Evolutionary conservation across 2,113 vertebrate genomes (phyloP), one percentile per base, ranked within the genome.

Genomic region (Mastomys coucha): DNA sequence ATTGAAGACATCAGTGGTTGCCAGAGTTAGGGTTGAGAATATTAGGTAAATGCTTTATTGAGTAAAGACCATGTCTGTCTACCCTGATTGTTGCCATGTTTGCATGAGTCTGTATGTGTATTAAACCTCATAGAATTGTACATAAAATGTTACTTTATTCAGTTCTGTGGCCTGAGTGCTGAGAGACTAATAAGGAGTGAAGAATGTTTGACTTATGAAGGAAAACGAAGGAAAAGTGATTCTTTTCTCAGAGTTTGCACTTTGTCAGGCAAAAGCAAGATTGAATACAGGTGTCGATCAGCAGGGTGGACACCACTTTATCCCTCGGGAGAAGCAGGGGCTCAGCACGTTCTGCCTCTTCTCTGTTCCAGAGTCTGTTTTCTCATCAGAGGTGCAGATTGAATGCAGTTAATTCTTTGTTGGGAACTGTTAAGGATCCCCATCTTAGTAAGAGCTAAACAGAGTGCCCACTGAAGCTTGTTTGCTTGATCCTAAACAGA

Each of bases 141-240:
- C 3, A 22, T 88, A 65, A 76, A 93, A 93, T 56, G 31, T n/a
- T 60, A 28, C 9, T 96, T 75, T 96, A 42, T 86, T 94, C 84
- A 14, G 14, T 91, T 92, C 76, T 86, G 0, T 8, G 58, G 67
- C 7, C 13, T 14, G 5, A 1, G 5, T 84, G n/a, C 69, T 39
- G 36, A 1, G n/a, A 42, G 20, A 69, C 70, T 33, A 16, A 17
- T 56, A 80, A 53, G 22, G 53, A 80, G 2, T 53, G 2, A n/a
- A 53, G 56, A 77, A 26, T 81, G 33, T 72, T 65, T 8, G 9
- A 26, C 33, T 72, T 89, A 28, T 53, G 75, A 91, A 94, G 91
- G 88, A 80, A 75, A 91, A 45, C 3, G 16, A 75, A 9, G 17
- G 75, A 7, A n/a, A 73, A 75, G 39, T 70, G 49, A 4, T 75